A percentile compares a stretch with the other conserved stretches of the same genome.
Evolutionary conservation across 2,888 invertebrate genomes (phyloP).

Genomic region (Cyrtodaria siliqua): DNA sequence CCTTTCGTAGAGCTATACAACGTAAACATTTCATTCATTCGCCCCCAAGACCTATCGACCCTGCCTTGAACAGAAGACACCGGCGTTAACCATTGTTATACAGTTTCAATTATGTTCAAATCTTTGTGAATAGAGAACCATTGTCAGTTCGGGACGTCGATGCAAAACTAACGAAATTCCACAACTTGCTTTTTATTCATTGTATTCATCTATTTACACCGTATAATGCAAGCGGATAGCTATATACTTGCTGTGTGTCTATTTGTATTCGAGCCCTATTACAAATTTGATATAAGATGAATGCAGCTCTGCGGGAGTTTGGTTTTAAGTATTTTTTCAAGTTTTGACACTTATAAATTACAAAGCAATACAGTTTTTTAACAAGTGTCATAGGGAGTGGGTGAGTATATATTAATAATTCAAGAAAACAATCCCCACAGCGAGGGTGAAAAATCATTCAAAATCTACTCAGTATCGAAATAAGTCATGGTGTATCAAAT

Average conservation of each 20-base stretch:
- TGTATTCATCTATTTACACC: slow-evolving; percentile 48
- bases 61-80: slow-evolving; percentile 43
- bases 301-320: slow-evolving; percentile 36
- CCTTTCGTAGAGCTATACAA: slow-evolving; percentile 13
- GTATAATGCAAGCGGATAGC: slow-evolving; percentile 50
- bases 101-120: slow-evolving; percentile 64
- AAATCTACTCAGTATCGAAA: slow-evolving; percentile 58
- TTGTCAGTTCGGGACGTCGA: slow-evolving; percentile 48
- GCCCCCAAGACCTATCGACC: slow-evolving; percentile 53
- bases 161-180: slow-evolving; percentile 57
- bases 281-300: slow-evolving; percentile 56
- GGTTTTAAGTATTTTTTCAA: slow-evolving; percentile 55
- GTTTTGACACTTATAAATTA: slow-evolving; percentile 63
- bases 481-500: too few relatives aligned
- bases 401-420: slow-evolving; percentile 62
- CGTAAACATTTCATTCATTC: slow-evolving; percentile 35
- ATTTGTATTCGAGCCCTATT: slow-evolving; percentile 54
- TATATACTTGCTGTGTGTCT: slow-evolving; percentile 33
- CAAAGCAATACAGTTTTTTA: slow-evolving; percentile 46
- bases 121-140: slow-evolving; percentile 45
- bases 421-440: slow-evolving; percentile 48
- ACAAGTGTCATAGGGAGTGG: slow-evolving; percentile 43
- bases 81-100: slow-evolving; percentile 55
- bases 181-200: slow-evolving; percentile 24
- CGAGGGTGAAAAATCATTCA: slow-evolving; percentile 57